Evolutionary conservation across 2,797 vertebrate species (phyloP), one percentile per base, ranked within the genome.

Genomic region (Gymnodraco acuticeps): DNA sequence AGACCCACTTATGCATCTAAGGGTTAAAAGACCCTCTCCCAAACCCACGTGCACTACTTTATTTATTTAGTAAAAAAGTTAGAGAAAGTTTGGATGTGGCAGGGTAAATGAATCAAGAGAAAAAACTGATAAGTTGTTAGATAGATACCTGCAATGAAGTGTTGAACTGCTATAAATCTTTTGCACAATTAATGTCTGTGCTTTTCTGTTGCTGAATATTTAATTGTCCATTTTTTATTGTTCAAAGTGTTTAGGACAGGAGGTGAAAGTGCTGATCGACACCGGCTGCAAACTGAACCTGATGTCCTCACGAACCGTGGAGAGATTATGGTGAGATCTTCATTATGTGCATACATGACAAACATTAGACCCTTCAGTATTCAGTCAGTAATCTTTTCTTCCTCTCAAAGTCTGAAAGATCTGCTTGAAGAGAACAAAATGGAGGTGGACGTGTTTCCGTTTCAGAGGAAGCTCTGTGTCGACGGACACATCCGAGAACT

Each of bases 221-320:
- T 58, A 58, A 41, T 33, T 17, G 31, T 33, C 3, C 3, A 13
- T 4, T 20, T 1, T 33, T 23, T 2, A 4, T 27, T 23, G 33
- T 72, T 62, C 7, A 0, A 90, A 97, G 97, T 97, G 95, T 85
- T 93, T 90, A 0, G 97, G 96, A 63, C 95, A 94, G 88, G 95
- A 96, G 64, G 70, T 96, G 76, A 94, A 93, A 62, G 88, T 95
- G 0, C 81, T 96, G 89, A 94, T 97, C 77, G 96, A 98, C 90
- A 97, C 96, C 0, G 95, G 96, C 77, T 96, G 94, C 2, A 95
- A 86, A 31, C 86, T 94, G 81, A 97, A 96, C 90, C 88, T 97
- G 80, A 95, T 97, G 81, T 96, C 97, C 0, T 95, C 95, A 1
- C 86, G 85, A 20, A 96, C 94, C 55, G 88, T 96, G 82, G 95